A percentile compares a stretch with the other conserved stretches of the same genome.
Evolutionary conservation across 2,797 vertebrate genomes (phyloP).

Genomic region (Eulemur albifrons): DNA sequence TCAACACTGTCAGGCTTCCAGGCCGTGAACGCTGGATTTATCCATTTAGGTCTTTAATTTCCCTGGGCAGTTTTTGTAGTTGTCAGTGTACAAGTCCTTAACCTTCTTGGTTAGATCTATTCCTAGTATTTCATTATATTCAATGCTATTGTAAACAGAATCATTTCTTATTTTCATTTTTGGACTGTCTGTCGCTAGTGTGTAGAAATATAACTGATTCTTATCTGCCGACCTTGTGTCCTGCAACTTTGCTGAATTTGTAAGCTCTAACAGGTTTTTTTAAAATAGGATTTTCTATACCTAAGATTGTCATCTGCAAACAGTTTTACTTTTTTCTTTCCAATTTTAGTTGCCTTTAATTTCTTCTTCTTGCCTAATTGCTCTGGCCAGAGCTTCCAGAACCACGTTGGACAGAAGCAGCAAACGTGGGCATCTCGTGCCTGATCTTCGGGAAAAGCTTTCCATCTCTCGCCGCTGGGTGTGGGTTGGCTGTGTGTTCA

Average conservation of each 20-base stretch:
- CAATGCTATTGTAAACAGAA: no score
- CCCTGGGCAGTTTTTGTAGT: background rate
- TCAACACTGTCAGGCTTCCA: background rate
- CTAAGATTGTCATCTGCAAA: background rate
- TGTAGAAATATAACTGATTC: no score
- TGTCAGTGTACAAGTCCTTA: background rate
- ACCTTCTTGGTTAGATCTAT: background rate
- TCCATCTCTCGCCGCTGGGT: background rate
- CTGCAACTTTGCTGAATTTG: no score
- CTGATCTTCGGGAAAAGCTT: background rate
- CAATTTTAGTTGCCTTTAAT: background rate
- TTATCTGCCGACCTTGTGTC: no score
- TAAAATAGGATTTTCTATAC: background rate
- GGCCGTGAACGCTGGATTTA: fast-evolving
- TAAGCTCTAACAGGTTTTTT: no score
- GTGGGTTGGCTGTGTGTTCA: background rate
- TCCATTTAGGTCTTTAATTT: background rate
- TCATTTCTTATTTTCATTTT: background rate
- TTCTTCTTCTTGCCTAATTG: background rate
- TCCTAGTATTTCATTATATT: no score
- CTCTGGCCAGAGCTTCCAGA: background rate
- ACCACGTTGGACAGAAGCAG: background rate
- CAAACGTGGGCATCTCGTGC: background rate
- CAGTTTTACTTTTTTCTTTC: background rate
- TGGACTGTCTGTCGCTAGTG: background rate